phyloP scores from a whole-genome alignment of 2,888 invertebrate species.

The Alitta virens region DNA sequence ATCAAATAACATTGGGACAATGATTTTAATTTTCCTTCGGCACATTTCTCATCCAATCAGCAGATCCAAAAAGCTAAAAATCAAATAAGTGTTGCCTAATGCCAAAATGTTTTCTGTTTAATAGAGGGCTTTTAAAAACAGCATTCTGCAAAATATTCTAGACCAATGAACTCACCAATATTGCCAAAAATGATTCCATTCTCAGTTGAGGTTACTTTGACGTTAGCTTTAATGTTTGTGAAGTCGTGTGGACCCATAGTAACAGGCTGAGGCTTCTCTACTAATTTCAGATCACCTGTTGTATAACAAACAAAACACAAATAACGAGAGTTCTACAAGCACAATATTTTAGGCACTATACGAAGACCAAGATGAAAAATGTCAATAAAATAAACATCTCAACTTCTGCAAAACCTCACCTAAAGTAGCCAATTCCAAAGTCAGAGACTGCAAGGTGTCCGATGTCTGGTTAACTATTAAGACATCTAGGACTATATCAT shows the following conservation, averaged over 20 bases:
- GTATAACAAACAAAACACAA: background rate
- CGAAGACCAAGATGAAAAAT: too few relatives aligned
- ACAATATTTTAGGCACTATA: too few relatives aligned
- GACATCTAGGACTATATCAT: slow-evolving; percentile 97
- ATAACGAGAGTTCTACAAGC: too few relatives aligned
- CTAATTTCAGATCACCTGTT: slow-evolving; percentile 88
- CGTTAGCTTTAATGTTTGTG: slow-evolving; percentile 96
- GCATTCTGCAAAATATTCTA: too few relatives aligned
- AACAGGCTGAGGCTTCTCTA: slow-evolving; percentile 93
- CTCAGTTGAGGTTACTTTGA: slow-evolving; percentile 96
- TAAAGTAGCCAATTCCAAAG: slow-evolving; percentile 93
- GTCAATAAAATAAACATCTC: background rate
- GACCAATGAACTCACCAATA: slow-evolving; percentile 67
- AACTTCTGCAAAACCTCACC: slow-evolving; percentile 43
- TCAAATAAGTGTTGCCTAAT: too few relatives aligned
- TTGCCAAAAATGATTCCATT: slow-evolving; percentile 99
- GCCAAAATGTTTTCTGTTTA: too few relatives aligned
- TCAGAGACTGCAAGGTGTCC: slow-evolving; percentile 97
- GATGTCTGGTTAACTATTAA: slow-evolving; percentile 89
- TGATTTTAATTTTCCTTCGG: too few relatives aligned
- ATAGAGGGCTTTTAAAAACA: too few relatives aligned
- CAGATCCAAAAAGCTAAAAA: too few relatives aligned
- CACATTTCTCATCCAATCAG: too few relatives aligned
- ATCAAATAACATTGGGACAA: too few relatives aligned
- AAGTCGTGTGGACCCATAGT: slow-evolving; percentile 96